Base-by-base conservation (phyloP, 2,888 invertebrate species). In the Phortica okadai region DNA sequence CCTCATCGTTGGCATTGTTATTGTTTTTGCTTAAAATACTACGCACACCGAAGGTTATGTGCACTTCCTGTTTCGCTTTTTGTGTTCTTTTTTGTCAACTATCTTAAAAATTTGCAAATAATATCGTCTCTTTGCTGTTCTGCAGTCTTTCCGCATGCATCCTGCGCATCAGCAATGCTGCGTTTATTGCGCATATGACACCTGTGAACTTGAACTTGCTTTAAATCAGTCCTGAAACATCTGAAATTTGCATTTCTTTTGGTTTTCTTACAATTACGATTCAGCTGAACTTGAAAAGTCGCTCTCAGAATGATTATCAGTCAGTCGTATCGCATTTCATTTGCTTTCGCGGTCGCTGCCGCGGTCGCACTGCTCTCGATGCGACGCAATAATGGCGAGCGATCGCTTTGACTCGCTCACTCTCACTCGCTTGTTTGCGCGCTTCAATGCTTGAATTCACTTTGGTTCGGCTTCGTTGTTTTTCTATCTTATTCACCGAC, bases 291-390 rank as follows among this genome's bases (percentile, higher is more conserved):
- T 59, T 59, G 59, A 16, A 59, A 59, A 4, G 25, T 21, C 21
- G 10, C 16, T 8, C 7, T 21, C 25, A 10, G 25, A 16, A 25
- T 62, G 62, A 62, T 62, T 62, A 62, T 62, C 62, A 62, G 62
- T 62, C 62, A 62, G 21, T 62, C 25, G 25, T 25, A 80, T 83
- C 59, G 70, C 74, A 64, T 50, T 59, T 10, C 44, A 59, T 67
- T 75, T 74, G 56, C 45, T 58, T 54, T 33, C 33, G 33, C 50
- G 54, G 73, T 44, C 42, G 81, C 81, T 80, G 78, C 75, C 78
- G 76, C 78, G 72, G 78, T 79, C 50, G 82, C 77, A 16, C 54
- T 14, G 41, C 42, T 64, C 79, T 78, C 78, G 88, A 88, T 89
- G 87, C 87, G 64, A 59, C 45, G 70, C 70, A 45, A 11, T 25